phyloP scores from a whole-genome alignment of 1,140 invertebrate species.

The Drosophila ohnishii region DNA sequence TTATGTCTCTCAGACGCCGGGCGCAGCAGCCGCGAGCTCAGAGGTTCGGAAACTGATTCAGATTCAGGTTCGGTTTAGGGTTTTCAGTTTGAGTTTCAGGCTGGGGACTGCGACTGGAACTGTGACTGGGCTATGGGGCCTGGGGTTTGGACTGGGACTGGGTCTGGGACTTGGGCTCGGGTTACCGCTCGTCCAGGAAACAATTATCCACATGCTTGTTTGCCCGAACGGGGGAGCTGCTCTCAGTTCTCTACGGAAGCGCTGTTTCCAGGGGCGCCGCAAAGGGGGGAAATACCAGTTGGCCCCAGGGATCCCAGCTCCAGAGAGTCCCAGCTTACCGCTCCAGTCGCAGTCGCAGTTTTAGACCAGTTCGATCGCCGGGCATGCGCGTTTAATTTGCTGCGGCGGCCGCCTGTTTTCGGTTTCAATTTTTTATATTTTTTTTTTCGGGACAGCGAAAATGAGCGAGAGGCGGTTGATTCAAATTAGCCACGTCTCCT shows the following conservation, averaged over 20 bases:
- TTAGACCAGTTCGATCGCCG: conserved; percentile 35
- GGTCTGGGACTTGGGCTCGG: conserved; percentile 43
- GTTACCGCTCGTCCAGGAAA: conserved; percentile 74
- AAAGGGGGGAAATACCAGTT: conserved; percentile 27
- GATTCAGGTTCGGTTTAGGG: conserved; percentile 34
- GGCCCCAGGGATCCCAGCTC: conserved; percentile 52
- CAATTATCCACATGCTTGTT: conserved; percentile 79
- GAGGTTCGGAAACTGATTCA: conserved; percentile 32
- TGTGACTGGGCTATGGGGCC: conserved; percentile 35
- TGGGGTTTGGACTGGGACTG: conserved; percentile 12
- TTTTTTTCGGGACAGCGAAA: conserved; percentile 70
- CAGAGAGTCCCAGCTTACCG: not conserved
- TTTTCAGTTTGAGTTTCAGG: conserved; percentile 39
- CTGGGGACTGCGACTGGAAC: conserved; percentile 9
- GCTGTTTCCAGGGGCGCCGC: conserved; percentile 44
- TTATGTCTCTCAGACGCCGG: conserved; percentile 72
- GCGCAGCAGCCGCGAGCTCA: conserved; percentile 62
- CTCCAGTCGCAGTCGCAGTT: not conserved
- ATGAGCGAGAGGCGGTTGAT: conserved; percentile 80
- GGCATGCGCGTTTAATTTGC: conserved; percentile 78
- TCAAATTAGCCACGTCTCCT: conserved; percentile 80
- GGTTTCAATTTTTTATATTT: conserved; percentile 61
- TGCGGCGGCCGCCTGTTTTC: conserved; percentile 60
- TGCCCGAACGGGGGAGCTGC: conserved; percentile 35
- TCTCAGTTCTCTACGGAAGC: conserved; percentile 62